Evolutionary conservation across 2,888 invertebrate genomes (phyloP), one percentile per base, ranked within the genome.

Genomic region (Callimorpha dominula): DNA sequence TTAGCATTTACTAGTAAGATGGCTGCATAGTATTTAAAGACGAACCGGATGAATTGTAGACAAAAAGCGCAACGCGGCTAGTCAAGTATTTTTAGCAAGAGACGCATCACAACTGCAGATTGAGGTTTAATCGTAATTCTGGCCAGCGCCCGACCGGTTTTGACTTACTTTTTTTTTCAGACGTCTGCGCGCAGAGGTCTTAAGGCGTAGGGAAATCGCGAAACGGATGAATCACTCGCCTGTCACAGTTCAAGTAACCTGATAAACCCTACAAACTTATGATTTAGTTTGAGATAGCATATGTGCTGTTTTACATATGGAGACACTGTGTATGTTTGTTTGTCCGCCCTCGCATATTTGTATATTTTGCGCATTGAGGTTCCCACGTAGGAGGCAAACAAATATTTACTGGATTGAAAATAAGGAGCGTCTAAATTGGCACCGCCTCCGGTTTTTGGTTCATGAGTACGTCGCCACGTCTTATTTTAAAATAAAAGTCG

Each of bases 111-210:
- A 84, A 86, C 87, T 86, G 89, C 88, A 88, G 89, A 90, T 90
- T 89, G 90, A 90, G 90, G 89, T 88, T 91, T 92, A 91, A 91
- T 93, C 90, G 90, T 86, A 89, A 93, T 93, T 93, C 93, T 90
- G 94, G 91, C 90, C 91, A 89, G 86, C 85, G 88, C 82, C 86
- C 80, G 87, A 94, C 94, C 93, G 94, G 95, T 94, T 93, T 84
- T 78, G 78, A 84, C 86, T 88, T 88, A 87, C 89, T 91, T 91
- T 90, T 90, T 89, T 60, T 87, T 83, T 75, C 73, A 64, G 84
- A 79, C 81, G 82, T 82, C 80, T 84, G 84, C 80, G 57, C 80
- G 76, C 78, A 83, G 82, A 85, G 88, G 90, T 88, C 87, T 88
- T 89, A 88, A 77, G 82, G 78, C 84, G 85, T 81, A 83, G 80